Conservation (phyloP, 2,888 invertebrate species). For the Dione vanillae region DNA sequence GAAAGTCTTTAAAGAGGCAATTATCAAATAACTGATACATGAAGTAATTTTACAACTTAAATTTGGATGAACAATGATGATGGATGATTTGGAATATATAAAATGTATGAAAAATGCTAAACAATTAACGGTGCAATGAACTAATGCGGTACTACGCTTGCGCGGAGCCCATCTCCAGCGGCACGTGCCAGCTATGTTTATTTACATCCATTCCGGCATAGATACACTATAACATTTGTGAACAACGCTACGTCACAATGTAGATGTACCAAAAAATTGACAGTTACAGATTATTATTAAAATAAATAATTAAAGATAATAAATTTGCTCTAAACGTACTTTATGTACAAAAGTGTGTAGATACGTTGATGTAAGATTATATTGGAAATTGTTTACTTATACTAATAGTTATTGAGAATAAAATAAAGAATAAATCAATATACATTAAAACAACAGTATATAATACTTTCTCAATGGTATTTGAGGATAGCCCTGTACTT, state of each 20-base stretch:
- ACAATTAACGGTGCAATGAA: conserved; percentile 37
- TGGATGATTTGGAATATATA: neutral
- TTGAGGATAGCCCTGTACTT: too few species aligned
- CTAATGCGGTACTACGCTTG: conserved; percentile 50
- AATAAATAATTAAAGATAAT: too few species aligned
- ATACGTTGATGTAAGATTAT: too few species aligned
- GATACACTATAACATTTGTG: conserved; percentile 31
- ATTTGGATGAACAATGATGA: neutral
- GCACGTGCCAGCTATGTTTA: conserved; percentile 61
- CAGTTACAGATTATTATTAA: too few species aligned
- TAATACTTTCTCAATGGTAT: too few species aligned
- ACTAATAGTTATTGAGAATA: too few species aligned
- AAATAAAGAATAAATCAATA: too few species aligned
- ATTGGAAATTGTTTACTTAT: too few species aligned
- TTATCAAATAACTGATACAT: neutral
- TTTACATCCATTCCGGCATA: conserved; percentile 57
- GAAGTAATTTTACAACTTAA: neutral
- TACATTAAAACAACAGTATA: too few species aligned
- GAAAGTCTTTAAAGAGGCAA: too few species aligned
- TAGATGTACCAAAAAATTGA: conserved; percentile 31
- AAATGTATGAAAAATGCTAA: conserved; percentile 9
- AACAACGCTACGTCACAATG: neutral
- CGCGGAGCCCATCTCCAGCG: conserved; percentile 47
- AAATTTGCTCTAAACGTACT: too few species aligned
- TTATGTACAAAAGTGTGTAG: too few species aligned